These are phyloP conservation scores for Neopelma chrysocephalum DNA, from an alignment of 2,797 vertebrate species.

Conservation along the genomic window DNA sequence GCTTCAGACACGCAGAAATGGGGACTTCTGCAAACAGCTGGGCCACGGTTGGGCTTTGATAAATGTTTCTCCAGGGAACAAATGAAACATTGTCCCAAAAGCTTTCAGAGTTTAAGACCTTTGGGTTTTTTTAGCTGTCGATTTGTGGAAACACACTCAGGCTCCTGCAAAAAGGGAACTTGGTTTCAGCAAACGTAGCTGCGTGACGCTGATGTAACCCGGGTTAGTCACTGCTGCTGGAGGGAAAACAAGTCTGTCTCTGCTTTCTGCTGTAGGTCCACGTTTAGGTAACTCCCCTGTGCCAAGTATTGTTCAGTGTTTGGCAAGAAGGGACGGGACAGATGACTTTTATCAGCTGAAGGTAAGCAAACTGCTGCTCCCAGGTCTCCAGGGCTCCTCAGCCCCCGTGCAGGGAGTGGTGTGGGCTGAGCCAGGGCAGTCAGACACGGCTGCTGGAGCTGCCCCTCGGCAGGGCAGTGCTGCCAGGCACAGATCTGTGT, in stretches of 20 bases:
- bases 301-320: conserved; percentile 97
- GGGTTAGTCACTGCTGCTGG: conserved; percentile 54
- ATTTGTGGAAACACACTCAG: not conserved
- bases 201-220: conserved; percentile 24
- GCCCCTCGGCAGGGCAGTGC: not conserved
- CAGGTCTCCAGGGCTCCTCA: not conserved
- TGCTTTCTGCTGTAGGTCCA: conserved; percentile 83
- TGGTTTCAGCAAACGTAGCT: not conserved
- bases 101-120: not conserved
- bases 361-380: conserved; percentile 78
- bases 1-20: conserved; percentile 37
- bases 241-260: conserved; percentile 57
- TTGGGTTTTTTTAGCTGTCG: not conserved
- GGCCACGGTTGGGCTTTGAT: not conserved
- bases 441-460: not conserved
- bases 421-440: not conserved
- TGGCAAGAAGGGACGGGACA: conserved; percentile 98
- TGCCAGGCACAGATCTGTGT: not conserved
- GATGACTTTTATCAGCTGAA: conserved; percentile 99
- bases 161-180: not conserved
- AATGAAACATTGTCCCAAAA: not conserved
- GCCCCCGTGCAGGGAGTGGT: not conserved
- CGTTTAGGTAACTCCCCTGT: conserved; percentile 98
- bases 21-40: not conserved
- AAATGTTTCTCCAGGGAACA: not conserved